Evolutionary conservation across 1,140 invertebrate genomes (phyloP), one percentile per base, ranked within the genome.

Genomic region (Homalodisca vitripennis): DNA sequence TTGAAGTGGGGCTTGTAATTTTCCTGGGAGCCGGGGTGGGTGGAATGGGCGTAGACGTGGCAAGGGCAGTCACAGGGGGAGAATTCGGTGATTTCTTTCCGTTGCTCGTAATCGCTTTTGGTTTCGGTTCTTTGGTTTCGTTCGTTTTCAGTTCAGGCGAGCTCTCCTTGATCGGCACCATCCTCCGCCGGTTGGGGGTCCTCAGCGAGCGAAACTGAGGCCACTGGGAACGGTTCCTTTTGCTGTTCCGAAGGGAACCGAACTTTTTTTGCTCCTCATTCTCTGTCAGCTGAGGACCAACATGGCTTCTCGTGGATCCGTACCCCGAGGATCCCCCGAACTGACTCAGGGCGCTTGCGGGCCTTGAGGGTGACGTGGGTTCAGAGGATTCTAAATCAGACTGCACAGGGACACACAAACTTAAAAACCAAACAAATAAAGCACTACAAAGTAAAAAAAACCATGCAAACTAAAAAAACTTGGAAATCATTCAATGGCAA

Each of bases 251-350:
- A 24, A 82, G 65, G 17, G 82, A 82, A 47, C 80, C 80, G 73
- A 82, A 82, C 47, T 81, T 78, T 55, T 77, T 77, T 26, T 78
- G 64, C 27, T 68, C 70, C 26, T 70, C 79, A 75, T 63, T 81
- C 79, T 32, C 78, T 75, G 3, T 77, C 72, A 0, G 79, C 73
- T 24, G 80, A 78, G 81, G 80, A 17, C 82, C 81, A 63, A 81
- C 73, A 70, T 84, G 84, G 74, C 85, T 86, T 51, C 82, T 80
- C 41, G 85, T 84, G 26, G 85, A 86, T 64, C 86, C 85, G 76
- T 87, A 87, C 24, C 86, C 86, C 55, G 85, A 86, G 70, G 80
- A 82, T 31, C 77, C 79, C 22, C 29, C 73, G 55, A 73, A 77
- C 72, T 80, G 76, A 79, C 82, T 82, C 76, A 81, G 76, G 76